phyloP scores from a whole-genome alignment of 2,113 vertebrate genomes.

The Zosterops pallidus region DNA sequence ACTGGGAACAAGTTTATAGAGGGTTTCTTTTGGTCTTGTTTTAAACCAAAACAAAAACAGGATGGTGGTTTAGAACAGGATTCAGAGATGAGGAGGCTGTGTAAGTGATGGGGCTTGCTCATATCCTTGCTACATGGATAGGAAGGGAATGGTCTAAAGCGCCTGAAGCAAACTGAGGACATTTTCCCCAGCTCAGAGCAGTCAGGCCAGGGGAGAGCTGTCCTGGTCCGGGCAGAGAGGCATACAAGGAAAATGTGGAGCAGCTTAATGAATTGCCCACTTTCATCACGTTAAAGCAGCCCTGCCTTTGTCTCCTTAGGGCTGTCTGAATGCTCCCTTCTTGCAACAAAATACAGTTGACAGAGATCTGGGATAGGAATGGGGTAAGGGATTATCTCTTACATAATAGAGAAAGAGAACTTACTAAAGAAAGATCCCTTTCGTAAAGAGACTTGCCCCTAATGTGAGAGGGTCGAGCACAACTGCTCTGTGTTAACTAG shows the following conservation, averaged over 20 bases:
- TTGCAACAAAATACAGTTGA: neutral
- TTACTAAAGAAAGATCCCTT: neutral
- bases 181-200: fast-evolving
- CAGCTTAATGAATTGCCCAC: neutral
- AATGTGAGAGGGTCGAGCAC: neutral
- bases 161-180: neutral
- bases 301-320: neutral
- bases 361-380: neutral
- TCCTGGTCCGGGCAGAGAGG: fast-evolving
- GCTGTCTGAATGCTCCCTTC: neutral
- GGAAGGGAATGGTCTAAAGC: neutral
- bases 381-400: slow-evolving; percentile 31
- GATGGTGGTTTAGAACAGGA: slow-evolving; percentile 8
- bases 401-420: neutral
- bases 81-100: neutral
- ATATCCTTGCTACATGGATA: neutral
- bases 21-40: slow-evolving; percentile 31
- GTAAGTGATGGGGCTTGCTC: neutral
- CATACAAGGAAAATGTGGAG: neutral
- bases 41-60: slow-evolving; percentile 32
- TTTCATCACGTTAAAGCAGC: neutral
- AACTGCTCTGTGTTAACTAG: neutral
- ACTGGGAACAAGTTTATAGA: slow-evolving; percentile 20
- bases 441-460: slow-evolving; percentile 1
- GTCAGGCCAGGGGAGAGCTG: neutral